Percentiles rank a stretch among this genome's conserved stretches.
Evolutionary conservation across 1,140 invertebrate genomes (phyloP).

Genomic region (Zaprionus ornatus): DNA sequence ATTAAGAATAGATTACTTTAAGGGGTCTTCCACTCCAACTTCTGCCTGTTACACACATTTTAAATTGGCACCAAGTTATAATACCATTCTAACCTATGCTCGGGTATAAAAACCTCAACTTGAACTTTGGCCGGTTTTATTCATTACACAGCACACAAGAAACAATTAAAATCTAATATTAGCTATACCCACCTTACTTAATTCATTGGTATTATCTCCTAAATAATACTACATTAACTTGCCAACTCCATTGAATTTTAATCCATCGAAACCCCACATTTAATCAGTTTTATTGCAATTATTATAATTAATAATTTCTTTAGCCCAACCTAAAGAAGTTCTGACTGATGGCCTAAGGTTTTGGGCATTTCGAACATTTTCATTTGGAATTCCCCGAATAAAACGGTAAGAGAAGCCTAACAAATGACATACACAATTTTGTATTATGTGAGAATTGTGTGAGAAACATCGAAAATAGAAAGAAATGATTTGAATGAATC

Average conservation of each 20-base stretch:
- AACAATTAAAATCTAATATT: no score
- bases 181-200: no score
- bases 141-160: no score
- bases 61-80: no score
- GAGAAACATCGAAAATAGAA: constrained; percentile 48
- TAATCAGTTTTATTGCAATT: constrained; percentile 4
- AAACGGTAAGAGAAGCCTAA: constrained; percentile 20
- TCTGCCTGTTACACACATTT: no score
- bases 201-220: no score
- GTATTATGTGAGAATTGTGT: constrained; percentile 75
- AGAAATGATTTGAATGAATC: constrained; percentile 61
- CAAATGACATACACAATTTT: constrained; percentile 69
- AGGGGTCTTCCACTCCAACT: no score
- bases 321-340: neutral
- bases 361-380: constrained; percentile 15
- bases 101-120: no score
- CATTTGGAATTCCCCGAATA: constrained; percentile 15
- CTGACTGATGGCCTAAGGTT: constrained; percentile 2
- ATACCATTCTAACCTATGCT: no score
- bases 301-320: neutral
- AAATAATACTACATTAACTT: neutral
- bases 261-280: neutral
- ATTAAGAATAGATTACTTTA: no score
- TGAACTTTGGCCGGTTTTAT: no score
- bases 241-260: neutral